phyloP scores from a whole-genome alignment of 2,888 invertebrate genomes.

The Halocaridina rubra region DNA sequence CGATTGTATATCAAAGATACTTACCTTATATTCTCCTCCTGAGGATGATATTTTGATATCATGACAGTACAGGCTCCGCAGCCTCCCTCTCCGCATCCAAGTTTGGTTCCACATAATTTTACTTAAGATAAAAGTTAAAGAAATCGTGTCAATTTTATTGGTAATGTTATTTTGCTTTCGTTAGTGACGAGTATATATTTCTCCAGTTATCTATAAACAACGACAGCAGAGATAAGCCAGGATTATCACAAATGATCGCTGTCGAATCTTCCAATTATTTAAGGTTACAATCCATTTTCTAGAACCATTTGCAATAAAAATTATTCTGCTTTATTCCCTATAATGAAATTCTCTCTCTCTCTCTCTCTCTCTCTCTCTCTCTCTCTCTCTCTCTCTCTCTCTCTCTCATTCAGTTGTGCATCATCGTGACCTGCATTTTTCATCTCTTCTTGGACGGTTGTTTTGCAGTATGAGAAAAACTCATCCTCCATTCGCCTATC shows the following conservation, averaged over 20 bases:
- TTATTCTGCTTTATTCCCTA: too few species aligned
- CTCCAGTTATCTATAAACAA: neutral
- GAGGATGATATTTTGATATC: conserved; percentile 73
- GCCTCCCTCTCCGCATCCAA: conserved; percentile 94
- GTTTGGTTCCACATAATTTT: conserved; percentile 86
- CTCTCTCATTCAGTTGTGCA: too few species aligned
- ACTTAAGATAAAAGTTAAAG: conserved; percentile 69
- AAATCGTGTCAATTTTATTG: neutral
- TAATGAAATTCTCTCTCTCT: too few species aligned
- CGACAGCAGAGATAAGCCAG: neutral
- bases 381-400: too few species aligned
- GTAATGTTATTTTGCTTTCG: neutral
- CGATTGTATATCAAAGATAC: neutral
- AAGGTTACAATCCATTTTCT: too few species aligned
- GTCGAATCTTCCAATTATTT: too few species aligned
- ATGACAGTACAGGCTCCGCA: conserved; percentile 96
- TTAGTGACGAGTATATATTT: neutral
- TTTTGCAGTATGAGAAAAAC: too few species aligned
- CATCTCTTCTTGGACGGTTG: too few species aligned
- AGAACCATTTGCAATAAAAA: too few species aligned
- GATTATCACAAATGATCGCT: neutral
- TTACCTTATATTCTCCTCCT: neutral
- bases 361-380: too few species aligned
- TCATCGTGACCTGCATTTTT: too few species aligned
- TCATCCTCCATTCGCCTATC: too few species aligned